Evolutionary conservation across 2,888 invertebrate genomes (phyloP).

Genomic region (Palloptera scutellata): DNA sequence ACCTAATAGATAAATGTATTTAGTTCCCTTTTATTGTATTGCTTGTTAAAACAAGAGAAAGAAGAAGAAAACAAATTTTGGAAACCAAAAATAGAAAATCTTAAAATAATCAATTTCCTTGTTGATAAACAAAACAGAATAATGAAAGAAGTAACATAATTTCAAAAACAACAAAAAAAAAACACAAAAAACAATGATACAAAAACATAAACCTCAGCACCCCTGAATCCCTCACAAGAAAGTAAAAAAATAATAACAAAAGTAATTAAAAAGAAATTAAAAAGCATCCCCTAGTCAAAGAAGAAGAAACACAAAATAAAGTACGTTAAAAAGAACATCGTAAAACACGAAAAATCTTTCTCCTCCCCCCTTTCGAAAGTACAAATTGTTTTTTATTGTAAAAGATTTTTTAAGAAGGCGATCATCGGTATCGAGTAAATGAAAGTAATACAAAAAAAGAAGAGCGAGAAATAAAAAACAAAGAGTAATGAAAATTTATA

Average conservation of each 20-base stretch:
- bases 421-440: constrained; percentile 26
- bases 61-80: constrained; percentile 31
- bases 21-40: no score
- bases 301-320: constrained; percentile 39
- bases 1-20: no score
- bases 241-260: constrained; percentile 36
- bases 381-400: constrained; percentile 64
- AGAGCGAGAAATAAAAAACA: constrained; percentile 25
- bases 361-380: constrained; percentile 65
- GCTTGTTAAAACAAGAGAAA: constrained; percentile 5
- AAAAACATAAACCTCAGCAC: constrained; percentile 60
- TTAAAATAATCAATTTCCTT: no score
- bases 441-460: constrained; percentile 15
- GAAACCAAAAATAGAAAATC: constrained; percentile 33
- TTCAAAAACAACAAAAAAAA: constrained; percentile 6
- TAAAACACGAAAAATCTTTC: constrained; percentile 53
- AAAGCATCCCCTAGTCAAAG: constrained; percentile 38
- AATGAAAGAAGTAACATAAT: constrained; percentile 30
- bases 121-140: no score
- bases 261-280: constrained; percentile 41
- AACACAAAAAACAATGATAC: constrained; percentile 48
- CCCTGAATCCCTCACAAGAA: constrained; percentile 56
- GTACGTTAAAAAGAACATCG: constrained; percentile 42
- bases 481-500: constrained; percentile 24
- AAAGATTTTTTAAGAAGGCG: constrained; percentile 50